Percentiles rank a stretch among this genome's conserved stretches.
phyloP scores from a whole-genome alignment of 64 coral and sea anemone genomes.

The Anthopleura sola region DNA sequence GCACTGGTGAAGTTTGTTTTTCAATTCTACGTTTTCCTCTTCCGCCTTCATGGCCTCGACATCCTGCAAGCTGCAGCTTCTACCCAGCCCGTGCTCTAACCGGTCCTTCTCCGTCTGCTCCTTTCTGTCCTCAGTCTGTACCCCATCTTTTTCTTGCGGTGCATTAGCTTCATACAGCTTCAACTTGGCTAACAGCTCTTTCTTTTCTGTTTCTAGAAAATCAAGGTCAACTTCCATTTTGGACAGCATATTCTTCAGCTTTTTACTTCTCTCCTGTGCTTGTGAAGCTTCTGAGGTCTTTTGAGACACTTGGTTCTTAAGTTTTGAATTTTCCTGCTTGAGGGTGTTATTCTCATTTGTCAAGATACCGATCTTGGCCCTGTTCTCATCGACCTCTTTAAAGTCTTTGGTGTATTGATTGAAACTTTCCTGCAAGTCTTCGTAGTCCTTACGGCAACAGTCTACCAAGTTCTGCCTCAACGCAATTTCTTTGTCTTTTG shows the following conservation, averaged over 20 bases:
- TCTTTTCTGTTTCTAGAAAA: constrained; percentile 2
- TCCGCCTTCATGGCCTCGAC: background rate
- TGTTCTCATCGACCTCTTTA: constrained; percentile 1
- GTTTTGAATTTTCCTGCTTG: background rate
- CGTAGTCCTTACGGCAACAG: constrained; percentile 2
- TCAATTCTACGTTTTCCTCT: constrained; percentile 3
- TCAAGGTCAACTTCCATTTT: background rate
- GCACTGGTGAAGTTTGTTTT: background rate
- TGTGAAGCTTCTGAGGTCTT: background rate
- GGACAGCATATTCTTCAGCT: background rate
- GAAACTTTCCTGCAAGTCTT: constrained; percentile 14
- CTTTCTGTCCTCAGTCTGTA: background rate
- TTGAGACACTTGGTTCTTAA: background rate
- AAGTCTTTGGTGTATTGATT: constrained; percentile 1
- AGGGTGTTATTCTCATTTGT: background rate
- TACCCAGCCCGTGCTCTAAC: background rate
- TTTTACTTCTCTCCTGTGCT: background rate
- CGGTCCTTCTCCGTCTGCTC: background rate
- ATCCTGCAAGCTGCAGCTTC: background rate
- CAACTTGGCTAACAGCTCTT: background rate
- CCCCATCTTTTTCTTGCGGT: background rate
- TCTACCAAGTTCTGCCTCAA: background rate
- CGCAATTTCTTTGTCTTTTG: background rate
- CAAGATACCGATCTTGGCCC: background rate
- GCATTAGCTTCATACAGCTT: background rate